phyloP scores from a whole-genome alignment of 2,888 invertebrate genomes.

The Carterocephalus palaemon region DNA sequence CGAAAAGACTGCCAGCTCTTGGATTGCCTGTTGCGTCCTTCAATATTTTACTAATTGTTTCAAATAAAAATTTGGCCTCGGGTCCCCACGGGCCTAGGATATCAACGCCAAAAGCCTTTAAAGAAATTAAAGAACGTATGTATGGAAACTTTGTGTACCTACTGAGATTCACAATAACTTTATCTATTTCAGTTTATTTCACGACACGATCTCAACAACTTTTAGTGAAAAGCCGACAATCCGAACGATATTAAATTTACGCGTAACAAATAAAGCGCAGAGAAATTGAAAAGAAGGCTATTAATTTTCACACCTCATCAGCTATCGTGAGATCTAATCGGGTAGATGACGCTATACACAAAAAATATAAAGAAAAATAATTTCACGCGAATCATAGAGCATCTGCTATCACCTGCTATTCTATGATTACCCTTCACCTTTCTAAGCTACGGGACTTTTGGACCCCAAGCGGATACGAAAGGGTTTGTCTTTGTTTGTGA shows the following conservation, averaged over 20 bases:
- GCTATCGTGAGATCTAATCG: conserved; percentile 57
- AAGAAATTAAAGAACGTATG: too few relatives aligned
- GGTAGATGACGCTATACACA: conserved; percentile 39
- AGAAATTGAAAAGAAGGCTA: conserved; percentile 49
- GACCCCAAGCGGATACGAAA: conserved; percentile 60
- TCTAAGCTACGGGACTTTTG: conserved; percentile 46
- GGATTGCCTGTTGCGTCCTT: too few relatives aligned
- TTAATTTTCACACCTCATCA: conserved; percentile 73
- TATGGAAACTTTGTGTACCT: too few relatives aligned
- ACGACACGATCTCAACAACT: too few relatives aligned
- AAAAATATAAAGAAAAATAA: conserved; percentile 57
- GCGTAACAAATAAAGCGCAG: conserved; percentile 30
- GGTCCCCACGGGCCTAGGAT: too few relatives aligned
- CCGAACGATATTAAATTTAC: conserved; percentile 18
- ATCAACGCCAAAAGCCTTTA: too few relatives aligned
- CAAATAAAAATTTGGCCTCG: too few relatives aligned
- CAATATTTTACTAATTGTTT: too few relatives aligned
- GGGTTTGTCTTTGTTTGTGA: conserved; percentile 56
- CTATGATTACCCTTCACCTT: conserved; percentile 57
- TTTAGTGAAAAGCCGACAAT: conserved; percentile 17
- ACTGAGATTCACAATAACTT: too few relatives aligned
- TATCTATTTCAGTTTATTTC: too few relatives aligned
- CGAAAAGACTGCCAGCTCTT: too few relatives aligned
- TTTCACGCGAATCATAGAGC: conserved; percentile 74
- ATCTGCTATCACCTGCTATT: conserved; percentile 73